phyloP scores from a whole-genome alignment of 1,140 invertebrate species.

The Solen grandis region DNA sequence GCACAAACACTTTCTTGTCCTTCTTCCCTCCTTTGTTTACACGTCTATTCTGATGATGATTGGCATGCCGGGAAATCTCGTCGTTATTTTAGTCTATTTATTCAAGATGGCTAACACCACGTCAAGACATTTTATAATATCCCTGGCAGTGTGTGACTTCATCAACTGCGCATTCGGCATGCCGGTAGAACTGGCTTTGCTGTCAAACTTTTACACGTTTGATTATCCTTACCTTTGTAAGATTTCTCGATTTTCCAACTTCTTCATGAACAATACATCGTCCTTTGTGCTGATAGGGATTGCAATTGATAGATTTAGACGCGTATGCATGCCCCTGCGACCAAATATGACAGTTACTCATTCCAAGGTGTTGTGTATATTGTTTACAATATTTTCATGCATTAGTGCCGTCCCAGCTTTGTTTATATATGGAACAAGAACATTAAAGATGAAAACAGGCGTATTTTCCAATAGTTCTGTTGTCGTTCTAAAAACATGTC shows the following conservation, averaged over 20 bases:
- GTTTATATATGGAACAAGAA: slow-evolving; percentile 40
- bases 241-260: slow-evolving; percentile 64
- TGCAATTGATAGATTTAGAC: slow-evolving; percentile 55
- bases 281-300: slow-evolving; percentile 51
- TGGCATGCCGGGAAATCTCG: slow-evolving; percentile 50
- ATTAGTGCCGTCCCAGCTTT: slow-evolving; percentile 17
- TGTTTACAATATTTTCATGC: neutral
- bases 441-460: neutral
- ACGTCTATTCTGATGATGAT: slow-evolving; percentile 51
- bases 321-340: slow-evolving; percentile 46
- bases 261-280: slow-evolving; percentile 67
- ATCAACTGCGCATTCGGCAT: slow-evolving; percentile 69
- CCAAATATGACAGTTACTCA: slow-evolving; percentile 48
- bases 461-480: neutral
- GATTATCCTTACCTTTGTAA: slow-evolving; percentile 63
- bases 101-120: slow-evolving; percentile 48
- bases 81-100: slow-evolving; percentile 54
- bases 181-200: slow-evolving; percentile 65
- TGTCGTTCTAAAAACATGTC: slow-evolving; percentile 46
- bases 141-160: slow-evolving; percentile 64
- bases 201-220: slow-evolving; percentile 65
- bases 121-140: slow-evolving; percentile 62
- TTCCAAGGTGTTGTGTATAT: slow-evolving; percentile 38
- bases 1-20: slow-evolving; percentile 16
- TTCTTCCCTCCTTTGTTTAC: slow-evolving; percentile 44